phyloP scores from a whole-genome alignment of 2,113 vertebrate species.

The Climacteris rufus region DNA sequence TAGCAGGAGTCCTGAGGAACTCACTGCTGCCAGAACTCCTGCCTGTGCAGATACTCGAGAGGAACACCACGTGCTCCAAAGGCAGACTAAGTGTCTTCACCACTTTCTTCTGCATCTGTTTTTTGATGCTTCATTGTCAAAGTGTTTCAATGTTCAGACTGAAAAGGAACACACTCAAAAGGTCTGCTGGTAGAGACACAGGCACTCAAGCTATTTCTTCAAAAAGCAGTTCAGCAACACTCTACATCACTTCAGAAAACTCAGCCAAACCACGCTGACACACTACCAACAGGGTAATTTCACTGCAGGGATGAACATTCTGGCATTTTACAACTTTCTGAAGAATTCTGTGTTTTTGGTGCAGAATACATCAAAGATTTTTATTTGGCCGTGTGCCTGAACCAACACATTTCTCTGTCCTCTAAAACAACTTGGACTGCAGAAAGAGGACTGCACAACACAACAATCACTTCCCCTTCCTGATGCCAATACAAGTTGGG shows the following conservation, averaged over 20 bases:
- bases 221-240: background rate
- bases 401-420: background rate
- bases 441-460: background rate
- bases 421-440: background rate
- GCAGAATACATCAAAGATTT: background rate
- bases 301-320: background rate
- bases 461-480: background rate
- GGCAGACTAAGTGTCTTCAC: background rate
- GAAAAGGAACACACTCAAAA: background rate
- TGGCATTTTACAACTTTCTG: background rate
- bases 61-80: background rate
- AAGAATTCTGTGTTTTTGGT: fast-evolving
- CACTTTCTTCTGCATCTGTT: background rate
- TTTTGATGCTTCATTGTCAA: background rate
- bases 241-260: background rate
- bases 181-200: background rate
- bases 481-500: background rate
- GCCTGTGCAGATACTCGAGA: background rate
- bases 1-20: background rate
- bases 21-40: background rate
- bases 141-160: background rate
- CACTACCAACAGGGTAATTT: background rate
- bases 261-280: background rate
- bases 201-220: background rate
- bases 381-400: background rate